Evolutionary conservation across 2,113 vertebrate species (phyloP).

Genomic region (Perca flavescens): DNA sequence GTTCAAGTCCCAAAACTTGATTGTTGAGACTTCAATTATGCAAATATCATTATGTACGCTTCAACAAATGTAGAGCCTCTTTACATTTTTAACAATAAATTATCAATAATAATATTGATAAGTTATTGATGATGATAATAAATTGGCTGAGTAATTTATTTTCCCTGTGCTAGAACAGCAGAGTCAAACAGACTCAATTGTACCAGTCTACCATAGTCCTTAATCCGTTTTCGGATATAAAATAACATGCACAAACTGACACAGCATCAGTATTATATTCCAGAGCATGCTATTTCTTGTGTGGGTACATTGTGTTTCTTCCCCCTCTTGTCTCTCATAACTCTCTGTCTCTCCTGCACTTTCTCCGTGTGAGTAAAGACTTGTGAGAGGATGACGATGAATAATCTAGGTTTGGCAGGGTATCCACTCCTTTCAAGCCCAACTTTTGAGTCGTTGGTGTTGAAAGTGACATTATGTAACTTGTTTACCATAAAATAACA

Average conservation of each 20-base stretch:
- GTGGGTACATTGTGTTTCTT: slow-evolving; percentile 24
- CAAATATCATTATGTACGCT: background rate
- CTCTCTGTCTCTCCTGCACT: background rate
- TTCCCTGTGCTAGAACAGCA: background rate
- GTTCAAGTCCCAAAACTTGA: background rate
- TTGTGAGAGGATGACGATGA: slow-evolving; percentile 2
- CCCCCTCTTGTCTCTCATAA: background rate
- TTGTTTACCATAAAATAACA: too few relatives aligned
- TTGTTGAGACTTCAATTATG: background rate
- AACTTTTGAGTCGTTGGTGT: background rate
- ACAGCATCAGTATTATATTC: background rate
- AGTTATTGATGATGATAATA: background rate
- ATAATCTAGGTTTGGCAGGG: slow-evolving; percentile 7
- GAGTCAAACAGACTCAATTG: background rate
- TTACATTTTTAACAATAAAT: background rate
- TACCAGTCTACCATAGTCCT: background rate
- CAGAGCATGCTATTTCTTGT: slow-evolving; percentile 3
- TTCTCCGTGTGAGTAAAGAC: background rate
- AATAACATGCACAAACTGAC: background rate
- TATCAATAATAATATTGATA: background rate
- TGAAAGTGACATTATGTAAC: too few relatives aligned
- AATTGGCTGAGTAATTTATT: background rate
- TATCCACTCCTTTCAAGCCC: slow-evolving; percentile 8
- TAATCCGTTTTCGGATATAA: background rate
- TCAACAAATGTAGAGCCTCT: background rate